Conservation (phyloP, 1,140 invertebrate genomes). For the Hypsibius dujardini region DNA sequence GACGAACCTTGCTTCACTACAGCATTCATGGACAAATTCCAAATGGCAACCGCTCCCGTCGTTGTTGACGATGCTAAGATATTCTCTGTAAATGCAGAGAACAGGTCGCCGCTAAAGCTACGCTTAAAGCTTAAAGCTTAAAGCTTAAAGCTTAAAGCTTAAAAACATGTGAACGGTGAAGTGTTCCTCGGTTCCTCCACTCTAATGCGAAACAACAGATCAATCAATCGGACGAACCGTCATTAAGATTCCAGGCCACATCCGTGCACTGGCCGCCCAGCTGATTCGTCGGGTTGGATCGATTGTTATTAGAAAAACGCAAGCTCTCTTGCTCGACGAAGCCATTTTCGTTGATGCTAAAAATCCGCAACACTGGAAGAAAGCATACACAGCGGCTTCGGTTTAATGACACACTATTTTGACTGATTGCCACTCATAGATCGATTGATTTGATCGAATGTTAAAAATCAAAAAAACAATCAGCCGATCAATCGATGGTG, state of each 20-base stretch:
- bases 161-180: too few relatives aligned
- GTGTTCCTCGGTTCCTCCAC: too few relatives aligned
- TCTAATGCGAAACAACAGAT: too few relatives aligned
- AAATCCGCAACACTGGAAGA: slow-evolving; percentile 66
- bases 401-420: too few relatives aligned
- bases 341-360: slow-evolving; percentile 60
- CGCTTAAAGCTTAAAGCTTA: too few relatives aligned
- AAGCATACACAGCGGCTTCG: background rate
- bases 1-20: slow-evolving; percentile 62
- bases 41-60: slow-evolving; percentile 87
- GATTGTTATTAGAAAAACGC: slow-evolving; percentile 44
- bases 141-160: too few relatives aligned
- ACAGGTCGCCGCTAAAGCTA: too few relatives aligned
- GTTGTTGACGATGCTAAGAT: slow-evolving; percentile 80
- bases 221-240: slow-evolving; percentile 41
- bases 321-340: slow-evolving; percentile 71
- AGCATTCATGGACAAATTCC: slow-evolving; percentile 68
- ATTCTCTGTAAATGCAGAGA: slow-evolving; percentile 43
- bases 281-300: slow-evolving; percentile 20
- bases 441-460: too few relatives aligned
- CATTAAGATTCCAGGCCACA: slow-evolving; percentile 74
- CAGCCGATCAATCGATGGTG: too few relatives aligned
- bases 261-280: slow-evolving; percentile 83
- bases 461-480: too few relatives aligned
- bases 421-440: too few relatives aligned